phyloP scores from a whole-genome alignment of 2,888 invertebrate genomes.

The Andrena hattorfiana region DNA sequence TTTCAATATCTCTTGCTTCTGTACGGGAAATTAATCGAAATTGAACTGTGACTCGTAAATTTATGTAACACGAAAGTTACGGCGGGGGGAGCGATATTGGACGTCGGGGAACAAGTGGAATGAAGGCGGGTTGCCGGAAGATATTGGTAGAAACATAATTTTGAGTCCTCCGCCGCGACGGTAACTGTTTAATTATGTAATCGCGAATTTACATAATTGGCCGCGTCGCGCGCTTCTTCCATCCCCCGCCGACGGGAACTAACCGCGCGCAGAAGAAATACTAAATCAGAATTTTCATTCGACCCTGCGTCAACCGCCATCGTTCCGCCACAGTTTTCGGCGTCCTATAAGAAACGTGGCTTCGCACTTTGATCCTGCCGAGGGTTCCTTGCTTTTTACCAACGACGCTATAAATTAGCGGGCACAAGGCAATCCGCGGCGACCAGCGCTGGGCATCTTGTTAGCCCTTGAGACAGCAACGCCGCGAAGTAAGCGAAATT shows the following conservation, averaged over 20 bases:
- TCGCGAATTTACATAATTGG: constrained; percentile 81
- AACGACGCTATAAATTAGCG: constrained; percentile 35
- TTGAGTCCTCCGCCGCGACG: constrained; percentile 59
- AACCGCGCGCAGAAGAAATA: constrained; percentile 66
- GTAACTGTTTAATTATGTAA: constrained; percentile 81
- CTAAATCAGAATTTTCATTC: constrained; percentile 63
- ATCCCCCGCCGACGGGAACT: constrained; percentile 32
- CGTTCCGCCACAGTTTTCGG: constrained; percentile 41
- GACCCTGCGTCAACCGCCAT: constrained; percentile 34
- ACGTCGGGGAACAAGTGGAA: constrained; percentile 18
- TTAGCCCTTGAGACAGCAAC: constrained; percentile 44
- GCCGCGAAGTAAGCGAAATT: constrained; percentile 65
- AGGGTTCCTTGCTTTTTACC: not conserved
- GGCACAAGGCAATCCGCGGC: constrained; percentile 24
- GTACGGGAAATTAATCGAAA: not conserved
- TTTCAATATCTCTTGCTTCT: not conserved
- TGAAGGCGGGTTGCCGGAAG: constrained; percentile 21
- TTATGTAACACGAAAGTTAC: constrained; percentile 46
- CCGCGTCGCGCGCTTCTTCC: constrained; percentile 65
- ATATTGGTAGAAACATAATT: constrained; percentile 64
- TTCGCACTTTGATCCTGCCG: not conserved
- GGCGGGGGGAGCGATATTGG: constrained; percentile 33
- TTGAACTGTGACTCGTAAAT: constrained; percentile 36
- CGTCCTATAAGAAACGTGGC: not conserved
- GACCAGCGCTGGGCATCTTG: not conserved